These are phyloP conservation scores for Caretta caretta DNA, from an alignment of 2,113 vertebrate species.

Conservation along the genomic window DNA sequence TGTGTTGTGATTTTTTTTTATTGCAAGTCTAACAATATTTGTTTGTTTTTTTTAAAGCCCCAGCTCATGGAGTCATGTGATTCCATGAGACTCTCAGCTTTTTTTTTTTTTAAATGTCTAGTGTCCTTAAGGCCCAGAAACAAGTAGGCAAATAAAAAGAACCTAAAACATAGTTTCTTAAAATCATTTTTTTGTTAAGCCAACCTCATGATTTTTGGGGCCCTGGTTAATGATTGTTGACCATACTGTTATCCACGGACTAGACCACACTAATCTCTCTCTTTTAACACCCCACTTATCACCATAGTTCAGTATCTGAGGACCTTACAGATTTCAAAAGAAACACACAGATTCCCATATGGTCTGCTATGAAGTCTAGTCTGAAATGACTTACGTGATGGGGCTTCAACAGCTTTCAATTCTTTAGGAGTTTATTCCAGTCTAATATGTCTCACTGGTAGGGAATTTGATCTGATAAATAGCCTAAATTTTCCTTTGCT, in stretches of 20 bases:
- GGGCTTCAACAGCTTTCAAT: background rate
- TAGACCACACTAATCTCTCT: background rate
- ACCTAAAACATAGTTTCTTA: background rate
- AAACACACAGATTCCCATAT: background rate
- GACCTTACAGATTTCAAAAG: background rate
- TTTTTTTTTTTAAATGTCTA: background rate
- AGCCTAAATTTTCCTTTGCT: background rate
- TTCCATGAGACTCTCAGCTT: background rate
- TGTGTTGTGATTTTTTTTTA: background rate
- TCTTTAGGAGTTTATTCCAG: constrained; percentile 31
- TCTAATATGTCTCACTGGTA: constrained; percentile 50
- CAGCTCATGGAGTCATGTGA: background rate
- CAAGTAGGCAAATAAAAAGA: background rate
- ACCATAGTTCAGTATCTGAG: background rate
- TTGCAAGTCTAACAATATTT: background rate
- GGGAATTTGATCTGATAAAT: constrained; percentile 65
- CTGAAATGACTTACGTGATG: background rate
- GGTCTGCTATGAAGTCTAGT: constrained; percentile 18
- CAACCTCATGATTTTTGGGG: background rate
- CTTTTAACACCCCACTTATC: background rate
- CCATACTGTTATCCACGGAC: background rate
- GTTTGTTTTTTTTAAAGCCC: background rate
- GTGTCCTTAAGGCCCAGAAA: background rate
- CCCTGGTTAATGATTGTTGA: background rate
- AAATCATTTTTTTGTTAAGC: background rate